Evolutionary conservation across 2,888 invertebrate species (phyloP), one percentile per base, ranked within the genome.

Genomic region (Meteorus colon): DNA sequence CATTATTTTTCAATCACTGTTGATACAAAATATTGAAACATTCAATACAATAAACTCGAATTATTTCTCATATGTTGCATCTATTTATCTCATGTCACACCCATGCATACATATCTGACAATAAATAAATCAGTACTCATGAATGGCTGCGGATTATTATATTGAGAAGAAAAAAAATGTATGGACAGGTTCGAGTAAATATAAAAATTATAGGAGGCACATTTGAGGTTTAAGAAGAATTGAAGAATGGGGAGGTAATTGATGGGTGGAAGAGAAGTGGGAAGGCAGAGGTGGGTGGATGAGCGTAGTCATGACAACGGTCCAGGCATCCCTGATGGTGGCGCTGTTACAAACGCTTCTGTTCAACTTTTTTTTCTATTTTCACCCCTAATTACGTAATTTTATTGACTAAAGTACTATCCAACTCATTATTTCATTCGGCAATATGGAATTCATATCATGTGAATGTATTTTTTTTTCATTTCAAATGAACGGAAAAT

Each of bases 261-360:
- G 24, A 4, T 4, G 19, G 55, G n/a, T 5, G n/a, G 16, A 4
- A 14, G 6, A 1, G 4, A n/a, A n/a, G 0, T n/a, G 48, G 2
- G 48, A 48, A 48, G 2, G n/a, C 19, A 55, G 19, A 55, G 55
- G 4, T 55, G 8, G 19, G 55, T 55, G 55, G 19, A 19, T 55
- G 55, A 55, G 55, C 55, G 55, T 55, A 19, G 55, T 19, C 55
- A 55, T 55, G 55, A 24, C n/a, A 55, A 55, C 55, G 1, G 55
- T 55, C 55, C 24, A 55, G 55, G 55, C 55, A 19, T 6, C 8
- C 19, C 4, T 55, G 55, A 19, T 55, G 55, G 55, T 55, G 19
- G 19, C 48, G 48, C 16, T 55, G n/a, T 55, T n/a, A n/a, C 19
- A 4, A 19, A 55, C 55, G 19, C 1, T 55, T 8, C 6, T 55